Percentiles rank a stretch among this genome's conserved stretches.
Evolutionary conservation across 2,888 invertebrate species (phyloP).

Genomic region (Anodontia alba): DNA sequence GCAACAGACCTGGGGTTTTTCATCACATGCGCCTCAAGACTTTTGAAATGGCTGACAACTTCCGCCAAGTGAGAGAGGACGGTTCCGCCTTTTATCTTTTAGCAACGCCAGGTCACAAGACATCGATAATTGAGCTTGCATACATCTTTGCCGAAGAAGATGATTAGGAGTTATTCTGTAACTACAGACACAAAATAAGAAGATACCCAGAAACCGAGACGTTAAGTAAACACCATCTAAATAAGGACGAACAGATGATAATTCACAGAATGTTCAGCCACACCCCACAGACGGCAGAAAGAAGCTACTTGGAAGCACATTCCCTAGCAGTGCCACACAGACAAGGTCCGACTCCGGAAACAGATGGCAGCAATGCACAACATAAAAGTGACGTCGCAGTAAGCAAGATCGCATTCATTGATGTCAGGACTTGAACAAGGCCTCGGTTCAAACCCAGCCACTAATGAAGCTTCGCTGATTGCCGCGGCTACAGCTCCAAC

Average conservation of each 20-base stretch:
- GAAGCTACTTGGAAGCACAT: background rate
- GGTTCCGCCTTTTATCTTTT: background rate
- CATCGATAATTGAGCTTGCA: background rate
- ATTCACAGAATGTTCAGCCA: background rate
- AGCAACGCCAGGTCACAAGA: constrained; percentile 1
- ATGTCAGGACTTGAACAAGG: background rate
- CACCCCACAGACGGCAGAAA: background rate
- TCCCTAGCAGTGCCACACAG: background rate
- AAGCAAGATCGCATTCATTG: background rate
- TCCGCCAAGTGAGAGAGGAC: constrained; percentile 2
- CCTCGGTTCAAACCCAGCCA: too few species aligned
- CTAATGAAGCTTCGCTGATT: background rate
- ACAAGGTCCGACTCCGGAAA: background rate
- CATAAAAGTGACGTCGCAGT: background rate
- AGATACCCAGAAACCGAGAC: background rate
- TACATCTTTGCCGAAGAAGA: constrained; percentile 1
- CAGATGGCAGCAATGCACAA: background rate
- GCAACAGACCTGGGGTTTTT: constrained; percentile 10
- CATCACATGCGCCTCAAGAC: background rate
- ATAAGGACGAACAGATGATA: constrained; percentile 4
- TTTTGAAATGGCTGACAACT: background rate
- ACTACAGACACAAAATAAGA: background rate
- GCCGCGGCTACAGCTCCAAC: background rate
- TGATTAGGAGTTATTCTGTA: background rate
- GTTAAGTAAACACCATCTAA: background rate